These are phyloP conservation scores for Amphipoea oculea DNA, from an alignment of 2,888 invertebrate genomes.

Conservation along the genomic window DNA sequence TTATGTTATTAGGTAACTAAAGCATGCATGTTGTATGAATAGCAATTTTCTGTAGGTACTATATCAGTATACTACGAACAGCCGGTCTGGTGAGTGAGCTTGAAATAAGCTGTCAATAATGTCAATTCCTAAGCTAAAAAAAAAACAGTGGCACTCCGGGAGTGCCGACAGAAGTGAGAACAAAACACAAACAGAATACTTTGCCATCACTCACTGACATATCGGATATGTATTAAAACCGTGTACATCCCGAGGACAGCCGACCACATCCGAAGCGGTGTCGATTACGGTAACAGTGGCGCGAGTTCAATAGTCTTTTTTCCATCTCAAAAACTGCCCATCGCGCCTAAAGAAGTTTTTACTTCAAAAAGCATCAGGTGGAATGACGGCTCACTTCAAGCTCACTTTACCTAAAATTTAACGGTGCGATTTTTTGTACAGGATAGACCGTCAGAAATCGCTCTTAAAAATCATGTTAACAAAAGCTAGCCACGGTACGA, in stretches of 20 bases:
- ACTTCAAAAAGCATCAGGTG: no score
- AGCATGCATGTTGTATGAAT: not conserved
- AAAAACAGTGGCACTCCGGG: no score
- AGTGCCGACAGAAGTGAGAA: no score
- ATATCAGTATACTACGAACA: not conserved
- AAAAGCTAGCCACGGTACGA: constrained; percentile 44
- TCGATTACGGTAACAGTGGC: no score
- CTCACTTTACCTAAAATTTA: not conserved
- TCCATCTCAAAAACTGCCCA: no score
- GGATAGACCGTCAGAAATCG: not conserved
- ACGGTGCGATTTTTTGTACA: not conserved
- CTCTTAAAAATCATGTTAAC: constrained; percentile 37
- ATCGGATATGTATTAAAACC: no score
- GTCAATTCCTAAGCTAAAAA: not conserved
- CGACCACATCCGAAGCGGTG: no score
- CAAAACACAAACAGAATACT: no score
- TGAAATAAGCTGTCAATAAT: not conserved
- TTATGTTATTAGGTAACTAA: constrained; percentile 3
- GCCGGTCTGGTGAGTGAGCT: not conserved
- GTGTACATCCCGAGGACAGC: no score
- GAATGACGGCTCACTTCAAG: not conserved
- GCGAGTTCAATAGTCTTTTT: no score
- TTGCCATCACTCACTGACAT: no score
- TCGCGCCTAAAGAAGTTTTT: no score
- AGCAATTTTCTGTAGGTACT: not conserved